phyloP scores from a whole-genome alignment of 64 coral and sea anemone genomes.

The Acropora yongei region DNA sequence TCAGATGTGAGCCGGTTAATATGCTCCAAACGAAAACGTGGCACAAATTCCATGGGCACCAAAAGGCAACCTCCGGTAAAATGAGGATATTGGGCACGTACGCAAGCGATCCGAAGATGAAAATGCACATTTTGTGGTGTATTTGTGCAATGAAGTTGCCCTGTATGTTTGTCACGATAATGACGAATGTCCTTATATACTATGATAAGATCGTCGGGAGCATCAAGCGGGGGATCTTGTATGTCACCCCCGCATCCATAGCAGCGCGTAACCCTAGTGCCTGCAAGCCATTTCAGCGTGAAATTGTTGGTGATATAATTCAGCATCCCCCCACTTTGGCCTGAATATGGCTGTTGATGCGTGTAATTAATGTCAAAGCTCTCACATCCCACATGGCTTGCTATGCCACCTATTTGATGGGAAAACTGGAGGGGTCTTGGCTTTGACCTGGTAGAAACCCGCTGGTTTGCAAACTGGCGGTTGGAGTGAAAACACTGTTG shows the following conservation, averaged over 20 bases:
- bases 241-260: no score
- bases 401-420: neutral
- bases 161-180: conserved; percentile 16
- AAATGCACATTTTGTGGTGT: conserved; percentile 41
- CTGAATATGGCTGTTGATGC: neutral
- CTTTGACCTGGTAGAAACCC: neutral
- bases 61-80: conserved; percentile 20
- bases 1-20: conserved; percentile 36
- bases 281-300: no score
- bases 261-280: no score
- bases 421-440: neutral
- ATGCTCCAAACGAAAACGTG: conserved; percentile 24
- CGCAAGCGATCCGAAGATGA: conserved; percentile 16
- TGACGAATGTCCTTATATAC: neutral
- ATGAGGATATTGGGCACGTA: conserved; percentile 4
- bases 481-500: neutral
- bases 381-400: neutral
- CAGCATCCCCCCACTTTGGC: no score
- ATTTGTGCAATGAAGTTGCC: neutral
- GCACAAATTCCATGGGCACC: conserved; percentile 38
- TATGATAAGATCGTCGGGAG: no score
- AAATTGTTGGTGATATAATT: no score
- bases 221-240: no score
- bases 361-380: neutral
- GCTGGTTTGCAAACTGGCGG: neutral